These are phyloP conservation scores for Petrophora chlorosata DNA, from an alignment of 2,888 invertebrate genomes.

Conservation along the genomic window DNA sequence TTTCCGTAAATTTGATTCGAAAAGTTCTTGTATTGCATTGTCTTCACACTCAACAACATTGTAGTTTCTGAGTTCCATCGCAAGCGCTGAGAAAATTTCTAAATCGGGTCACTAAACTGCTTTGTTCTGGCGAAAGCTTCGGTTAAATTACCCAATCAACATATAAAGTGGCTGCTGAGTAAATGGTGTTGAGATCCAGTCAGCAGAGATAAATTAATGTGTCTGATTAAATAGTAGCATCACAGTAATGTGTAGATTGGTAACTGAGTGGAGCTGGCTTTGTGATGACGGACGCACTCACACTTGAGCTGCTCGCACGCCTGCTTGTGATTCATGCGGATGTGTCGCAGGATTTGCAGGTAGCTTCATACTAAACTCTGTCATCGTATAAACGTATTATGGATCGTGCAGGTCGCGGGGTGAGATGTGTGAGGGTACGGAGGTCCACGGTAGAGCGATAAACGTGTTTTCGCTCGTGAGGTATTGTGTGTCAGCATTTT, in stretches of 20 bases:
- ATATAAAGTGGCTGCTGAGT: slow-evolving; percentile 67
- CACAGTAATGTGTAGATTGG: slow-evolving; percentile 48
- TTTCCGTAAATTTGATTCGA: no score
- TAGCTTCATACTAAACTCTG: background rate
- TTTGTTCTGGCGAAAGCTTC: slow-evolving; percentile 53
- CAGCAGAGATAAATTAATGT: slow-evolving; percentile 64
- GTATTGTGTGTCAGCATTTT: slow-evolving; percentile 8
- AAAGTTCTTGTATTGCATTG: slow-evolving; percentile 7
- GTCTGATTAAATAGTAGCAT: slow-evolving; percentile 59
- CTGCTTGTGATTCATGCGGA: no score
- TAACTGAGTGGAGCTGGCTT: slow-evolving; percentile 36
- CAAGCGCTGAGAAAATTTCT: slow-evolving; percentile 33
- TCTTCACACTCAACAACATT: slow-evolving; percentile 17
- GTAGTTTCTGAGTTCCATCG: slow-evolving; percentile 20
- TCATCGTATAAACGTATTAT: slow-evolving; percentile 8
- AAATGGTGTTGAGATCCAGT: slow-evolving; percentile 60
- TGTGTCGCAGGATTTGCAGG: background rate
- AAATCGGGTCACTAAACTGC: slow-evolving; percentile 54
- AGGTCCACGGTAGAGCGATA: slow-evolving; percentile 11
- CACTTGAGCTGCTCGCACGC: slow-evolving; percentile 4
- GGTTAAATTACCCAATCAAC: slow-evolving; percentile 71
- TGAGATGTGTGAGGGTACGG: slow-evolving; percentile 14
- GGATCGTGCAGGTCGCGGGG: slow-evolving; percentile 11
- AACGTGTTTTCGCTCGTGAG: slow-evolving; percentile 14
- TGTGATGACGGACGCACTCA: slow-evolving; percentile 27